phyloP scores from a whole-genome alignment of 2,888 invertebrate genomes.

The Sesia apiformis region DNA sequence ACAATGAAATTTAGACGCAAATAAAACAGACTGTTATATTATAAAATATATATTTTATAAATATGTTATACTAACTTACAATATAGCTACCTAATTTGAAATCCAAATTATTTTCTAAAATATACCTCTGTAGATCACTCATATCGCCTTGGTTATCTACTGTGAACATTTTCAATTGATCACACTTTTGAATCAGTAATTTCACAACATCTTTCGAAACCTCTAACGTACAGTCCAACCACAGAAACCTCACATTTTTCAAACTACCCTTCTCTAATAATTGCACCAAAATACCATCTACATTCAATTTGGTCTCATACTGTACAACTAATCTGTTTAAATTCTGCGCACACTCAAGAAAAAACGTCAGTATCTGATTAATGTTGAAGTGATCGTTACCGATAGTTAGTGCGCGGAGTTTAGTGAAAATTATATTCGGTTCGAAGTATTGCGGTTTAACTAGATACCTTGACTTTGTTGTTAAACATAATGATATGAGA shows the following conservation, averaged over 20 bases:
- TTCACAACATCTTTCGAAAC: slow-evolving; percentile 51
- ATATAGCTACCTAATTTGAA: slow-evolving; percentile 55
- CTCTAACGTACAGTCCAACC: slow-evolving; percentile 64
- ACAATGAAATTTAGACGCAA: too few species aligned
- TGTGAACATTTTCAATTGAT: slow-evolving; percentile 47
- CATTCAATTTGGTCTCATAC: slow-evolving; percentile 54
- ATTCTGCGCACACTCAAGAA: slow-evolving; percentile 48
- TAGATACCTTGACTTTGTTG: slow-evolving; percentile 56
- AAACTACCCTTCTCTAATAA: slow-evolving; percentile 49
- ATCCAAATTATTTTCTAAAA: slow-evolving; percentile 57
- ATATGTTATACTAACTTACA: slow-evolving; percentile 14
- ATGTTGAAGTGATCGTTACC: slow-evolving; percentile 60
- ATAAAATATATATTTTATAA: not conserved
- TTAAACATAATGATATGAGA: slow-evolving; percentile 48
- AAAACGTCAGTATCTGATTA: slow-evolving; percentile 47
- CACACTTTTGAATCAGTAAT: slow-evolving; percentile 48
- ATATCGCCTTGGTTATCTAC: slow-evolving; percentile 48
- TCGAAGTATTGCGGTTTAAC: slow-evolving; percentile 45
- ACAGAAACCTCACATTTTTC: slow-evolving; percentile 42
- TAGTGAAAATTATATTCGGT: slow-evolving; percentile 42
- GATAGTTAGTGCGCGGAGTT: slow-evolving; percentile 48
- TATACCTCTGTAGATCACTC: slow-evolving; percentile 45
- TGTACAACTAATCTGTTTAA: slow-evolving; percentile 53
- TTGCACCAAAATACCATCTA: slow-evolving; percentile 43
- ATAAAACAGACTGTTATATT: too few species aligned